phyloP scores from a whole-genome alignment of 2,888 invertebrate species.

The Tanytarsus gracilentus region DNA sequence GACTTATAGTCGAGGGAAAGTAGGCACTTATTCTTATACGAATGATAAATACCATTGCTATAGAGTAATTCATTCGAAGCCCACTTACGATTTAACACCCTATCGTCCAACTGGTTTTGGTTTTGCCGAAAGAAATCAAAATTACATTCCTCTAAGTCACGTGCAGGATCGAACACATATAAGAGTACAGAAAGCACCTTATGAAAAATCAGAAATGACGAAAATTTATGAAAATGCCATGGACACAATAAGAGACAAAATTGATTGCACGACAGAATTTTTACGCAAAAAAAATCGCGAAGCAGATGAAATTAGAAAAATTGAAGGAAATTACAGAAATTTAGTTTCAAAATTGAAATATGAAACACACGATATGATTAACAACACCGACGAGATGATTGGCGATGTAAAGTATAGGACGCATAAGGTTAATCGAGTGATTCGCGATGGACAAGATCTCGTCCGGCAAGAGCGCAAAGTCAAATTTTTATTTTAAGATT shows the following conservation, averaged over 20 bases:
- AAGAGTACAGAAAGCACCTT: background rate
- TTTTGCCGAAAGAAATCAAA: conserved; percentile 4
- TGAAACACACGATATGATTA: background rate
- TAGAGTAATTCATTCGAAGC: conserved; percentile 5
- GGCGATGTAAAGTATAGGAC: conserved; percentile 8
- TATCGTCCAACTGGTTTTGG: conserved; percentile 17
- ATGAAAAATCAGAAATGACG: background rate
- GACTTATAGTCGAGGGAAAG: conserved; percentile 22
- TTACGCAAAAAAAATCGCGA: background rate
- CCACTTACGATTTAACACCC: conserved; percentile 2
- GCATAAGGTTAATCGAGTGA: background rate
- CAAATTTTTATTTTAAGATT: no score
- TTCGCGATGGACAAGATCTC: background rate
- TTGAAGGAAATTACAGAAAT: background rate
- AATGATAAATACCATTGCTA: conserved; percentile 24
- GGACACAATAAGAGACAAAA: background rate
- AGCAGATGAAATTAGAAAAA: background rate
- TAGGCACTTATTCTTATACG: background rate
- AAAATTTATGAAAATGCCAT: conserved; percentile 15
- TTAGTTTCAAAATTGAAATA: background rate
- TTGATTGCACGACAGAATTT: background rate
- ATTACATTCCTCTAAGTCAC: conserved; percentile 21
- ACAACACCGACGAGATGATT: background rate
- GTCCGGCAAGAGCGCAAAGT: no score
- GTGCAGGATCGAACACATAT: conserved; percentile 16